A percentile compares a stretch with the other conserved stretches of the same genome.
Evolutionary conservation across 2,888 invertebrate genomes (phyloP).

Genomic region (Octodonta nipae): DNA sequence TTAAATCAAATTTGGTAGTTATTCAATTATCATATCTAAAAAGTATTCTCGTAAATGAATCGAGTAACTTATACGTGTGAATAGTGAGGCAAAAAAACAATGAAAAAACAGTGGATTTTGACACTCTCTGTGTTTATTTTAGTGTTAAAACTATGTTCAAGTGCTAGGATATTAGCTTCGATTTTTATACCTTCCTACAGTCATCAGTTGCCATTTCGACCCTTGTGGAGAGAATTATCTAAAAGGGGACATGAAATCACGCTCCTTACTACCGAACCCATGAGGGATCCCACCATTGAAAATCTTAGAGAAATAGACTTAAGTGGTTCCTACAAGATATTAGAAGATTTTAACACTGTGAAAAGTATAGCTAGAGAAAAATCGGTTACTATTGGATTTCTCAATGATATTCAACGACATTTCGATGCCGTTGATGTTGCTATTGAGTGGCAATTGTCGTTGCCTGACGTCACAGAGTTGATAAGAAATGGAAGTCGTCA

Average conservation of each 20-base stretch:
- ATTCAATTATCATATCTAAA: too few species aligned
- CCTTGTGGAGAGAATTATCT: constrained; percentile 14
- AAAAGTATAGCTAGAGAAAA: constrained; percentile 7
- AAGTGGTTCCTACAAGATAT: constrained; percentile 11
- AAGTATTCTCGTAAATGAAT: too few species aligned
- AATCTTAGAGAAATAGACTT: constrained; percentile 14
- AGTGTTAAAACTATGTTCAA: too few species aligned
- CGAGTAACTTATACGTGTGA: too few species aligned
- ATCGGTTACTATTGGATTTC: too few species aligned
- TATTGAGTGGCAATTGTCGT: constrained; percentile 14
- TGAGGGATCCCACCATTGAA: constrained; percentile 6
- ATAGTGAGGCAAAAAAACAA: too few species aligned
- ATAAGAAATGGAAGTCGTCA: constrained; percentile 30
- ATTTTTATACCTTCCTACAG: constrained; percentile 15
- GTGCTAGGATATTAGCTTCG: constrained; percentile 13
- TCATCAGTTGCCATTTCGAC: constrained; percentile 16
- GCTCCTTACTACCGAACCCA: constrained; percentile 16
- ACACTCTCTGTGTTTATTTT: too few species aligned
- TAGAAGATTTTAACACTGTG: constrained; percentile 7
- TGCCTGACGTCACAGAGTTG: constrained; percentile 19
- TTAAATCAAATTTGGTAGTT: too few species aligned
- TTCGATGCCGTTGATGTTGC: constrained; percentile 8
- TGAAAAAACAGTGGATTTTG: too few species aligned
- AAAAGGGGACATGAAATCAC: constrained; percentile 15
- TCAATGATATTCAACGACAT: constrained; percentile 2